Percentiles rank a stretch among this genome's conserved stretches.
Evolutionary conservation across 1,140 invertebrate genomes (phyloP).

Genomic region (Bombyx mori): DNA sequence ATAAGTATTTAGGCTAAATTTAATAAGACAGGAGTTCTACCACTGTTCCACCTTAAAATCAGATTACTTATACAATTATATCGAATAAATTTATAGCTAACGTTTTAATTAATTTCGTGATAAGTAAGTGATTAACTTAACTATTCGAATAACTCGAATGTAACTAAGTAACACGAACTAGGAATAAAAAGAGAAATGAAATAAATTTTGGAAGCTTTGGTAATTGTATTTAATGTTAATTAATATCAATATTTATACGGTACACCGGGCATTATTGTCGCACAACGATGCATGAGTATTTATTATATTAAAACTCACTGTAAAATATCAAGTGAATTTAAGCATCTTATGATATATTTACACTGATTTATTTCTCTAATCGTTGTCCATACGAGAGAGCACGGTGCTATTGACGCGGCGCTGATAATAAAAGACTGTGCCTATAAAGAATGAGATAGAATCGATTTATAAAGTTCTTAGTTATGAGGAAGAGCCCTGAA

Average conservation of each 20-base stretch:
- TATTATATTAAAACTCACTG: constrained; percentile 12
- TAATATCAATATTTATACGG: constrained; percentile 37
- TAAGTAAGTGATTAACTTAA: constrained; percentile 35
- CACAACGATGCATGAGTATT: constrained; percentile 21
- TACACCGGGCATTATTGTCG: constrained; percentile 1
- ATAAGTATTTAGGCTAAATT: constrained; percentile 24
- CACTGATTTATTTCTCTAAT: too few species aligned
- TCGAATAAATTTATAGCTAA: constrained; percentile 33
- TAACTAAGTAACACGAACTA: constrained; percentile 59
- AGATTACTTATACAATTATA: constrained; percentile 22
- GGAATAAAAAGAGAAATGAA: constrained; percentile 67
- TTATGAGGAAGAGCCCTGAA: too few species aligned
- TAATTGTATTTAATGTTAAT: constrained; percentile 32
- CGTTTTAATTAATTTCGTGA: constrained; percentile 58
- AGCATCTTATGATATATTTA: background rate
- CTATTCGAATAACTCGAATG: constrained; percentile 50
- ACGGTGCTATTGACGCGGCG: too few species aligned
- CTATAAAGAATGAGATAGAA: too few species aligned
- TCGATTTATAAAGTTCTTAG: too few species aligned
- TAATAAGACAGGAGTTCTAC: constrained; percentile 43
- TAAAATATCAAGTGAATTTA: constrained; percentile 16
- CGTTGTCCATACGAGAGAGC: too few species aligned
- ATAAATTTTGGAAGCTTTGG: constrained; percentile 67
- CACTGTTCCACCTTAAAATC: constrained; percentile 59
- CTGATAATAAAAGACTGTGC: too few species aligned